Percentiles rank a stretch among this genome's conserved stretches.
These are phyloP conservation scores for Bubo bubo DNA, from an alignment of 2,113 vertebrate genomes.

Conservation along the genomic window DNA sequence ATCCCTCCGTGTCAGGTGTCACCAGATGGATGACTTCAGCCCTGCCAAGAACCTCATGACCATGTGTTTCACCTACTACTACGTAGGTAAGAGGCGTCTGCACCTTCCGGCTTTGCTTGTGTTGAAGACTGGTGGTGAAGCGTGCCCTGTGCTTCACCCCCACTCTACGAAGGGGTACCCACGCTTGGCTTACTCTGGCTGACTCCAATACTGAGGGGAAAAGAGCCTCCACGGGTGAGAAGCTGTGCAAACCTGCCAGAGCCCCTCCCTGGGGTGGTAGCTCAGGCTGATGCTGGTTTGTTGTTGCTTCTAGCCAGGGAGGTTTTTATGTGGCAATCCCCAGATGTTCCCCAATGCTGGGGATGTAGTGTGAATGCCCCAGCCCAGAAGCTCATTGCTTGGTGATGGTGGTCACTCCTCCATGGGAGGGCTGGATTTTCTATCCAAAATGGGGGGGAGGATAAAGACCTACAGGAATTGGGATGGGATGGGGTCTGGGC, in stretches of 20 bases:
- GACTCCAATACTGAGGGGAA: fast-evolving
- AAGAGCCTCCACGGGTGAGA: neutral
- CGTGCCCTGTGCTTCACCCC: neutral
- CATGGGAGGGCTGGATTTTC: fast-evolving
- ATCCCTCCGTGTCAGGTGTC: slow-evolving; percentile 77
- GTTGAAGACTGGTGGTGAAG: neutral
- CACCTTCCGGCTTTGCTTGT: fast-evolving
- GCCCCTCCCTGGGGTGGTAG: fast-evolving
- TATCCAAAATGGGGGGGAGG: neutral
- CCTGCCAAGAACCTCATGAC: slow-evolving; percentile 99
- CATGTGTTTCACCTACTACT: slow-evolving; percentile 98
- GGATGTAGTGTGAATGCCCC: neutral
- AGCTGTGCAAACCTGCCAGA: neutral
- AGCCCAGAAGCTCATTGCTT: neutral
- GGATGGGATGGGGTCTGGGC: neutral
- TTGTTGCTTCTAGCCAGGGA: neutral
- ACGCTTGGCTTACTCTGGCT: neutral
- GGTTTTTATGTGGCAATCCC: fast-evolving
- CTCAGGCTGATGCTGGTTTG: neutral
- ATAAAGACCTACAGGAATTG: neutral
- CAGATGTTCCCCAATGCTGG: neutral
- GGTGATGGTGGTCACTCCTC: neutral
- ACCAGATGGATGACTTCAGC: slow-evolving; percentile 95
- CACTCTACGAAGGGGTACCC: neutral
- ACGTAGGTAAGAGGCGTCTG: slow-evolving; percentile 80